Base-by-base conservation (phyloP, 2,888 invertebrate genomes). In the Linnaemya vulpina region DNA sequence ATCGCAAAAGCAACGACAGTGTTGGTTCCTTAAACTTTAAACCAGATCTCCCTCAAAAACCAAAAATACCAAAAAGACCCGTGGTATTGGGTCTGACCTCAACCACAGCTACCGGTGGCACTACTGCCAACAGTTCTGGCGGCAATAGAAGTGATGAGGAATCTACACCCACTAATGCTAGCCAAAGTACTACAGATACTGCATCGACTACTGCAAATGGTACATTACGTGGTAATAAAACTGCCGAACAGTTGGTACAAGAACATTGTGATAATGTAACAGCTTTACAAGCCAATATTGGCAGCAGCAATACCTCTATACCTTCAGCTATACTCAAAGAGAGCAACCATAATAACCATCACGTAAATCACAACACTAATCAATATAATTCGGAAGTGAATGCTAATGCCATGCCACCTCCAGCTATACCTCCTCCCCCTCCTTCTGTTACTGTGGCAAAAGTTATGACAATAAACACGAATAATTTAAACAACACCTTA, bases 41-140 rank as follows among this genome's bases (percentile, higher is more conserved):
- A 83, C 90, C 91, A 15, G 93, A 93, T 82, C 89, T 93, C 38
- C 92, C 92, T 40, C 93, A 94, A 90, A 97, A 97, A 92, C 97
- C 97, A 8, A 96, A 95, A 70, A 94, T 97, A 87, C 97, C 97
- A 68, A 96, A 96, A 91, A 94, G 97, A 77, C 97, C 97, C 5
- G 82, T 87, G 51, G 90, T 87, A 13, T 84, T 91, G 62, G 84
- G 86, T 17, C 65, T 87, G 17, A 71, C 87, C 20, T 87, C 88
- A 9, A 65, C 78, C 2, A 65, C 83, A 8, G 78, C 67, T 1
- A 30, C 17, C 9, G 58, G 25, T 7, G 43, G 51, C 17, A 58
- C 25, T 20, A 55, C 10, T 9, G 35, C 10, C 30, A 30, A 30
- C 5, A 7, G 51, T 49, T 2, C 8, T 20, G 62, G 65, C 3